Conservation (phyloP, 2,888 invertebrate genomes). For the Himalopsyche japonica region DNA sequence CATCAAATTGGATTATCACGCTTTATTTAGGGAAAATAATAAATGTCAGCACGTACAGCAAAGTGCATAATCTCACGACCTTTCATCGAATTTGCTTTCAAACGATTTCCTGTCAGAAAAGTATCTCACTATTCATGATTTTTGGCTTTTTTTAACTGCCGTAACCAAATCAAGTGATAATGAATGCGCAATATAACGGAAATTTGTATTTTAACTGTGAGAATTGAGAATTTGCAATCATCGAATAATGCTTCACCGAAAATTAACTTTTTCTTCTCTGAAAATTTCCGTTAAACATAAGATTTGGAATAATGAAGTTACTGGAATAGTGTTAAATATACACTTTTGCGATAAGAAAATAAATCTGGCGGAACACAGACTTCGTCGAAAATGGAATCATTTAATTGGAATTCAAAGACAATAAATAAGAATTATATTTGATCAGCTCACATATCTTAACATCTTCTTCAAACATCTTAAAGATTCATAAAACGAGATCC, state of each 20-base stretch:
- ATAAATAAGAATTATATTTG: too few species aligned
- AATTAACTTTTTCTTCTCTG: not conserved
- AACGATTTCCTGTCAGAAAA: not conserved
- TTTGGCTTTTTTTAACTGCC: not conserved
- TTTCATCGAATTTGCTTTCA: not conserved
- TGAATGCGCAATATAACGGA: not conserved
- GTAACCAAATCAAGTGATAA: not conserved
- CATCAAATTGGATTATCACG: not conserved
- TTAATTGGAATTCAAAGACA: too few species aligned
- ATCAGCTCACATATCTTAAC: too few species aligned
- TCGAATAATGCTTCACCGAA: not conserved
- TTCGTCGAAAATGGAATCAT: too few species aligned
- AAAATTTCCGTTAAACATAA: not conserved
- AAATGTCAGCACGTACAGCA: not conserved
- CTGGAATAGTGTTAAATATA: too few species aligned
- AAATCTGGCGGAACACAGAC: too few species aligned
- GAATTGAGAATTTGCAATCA: not conserved
- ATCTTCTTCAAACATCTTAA: too few species aligned
- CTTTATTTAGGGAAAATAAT: not conserved
- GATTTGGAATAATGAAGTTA: not conserved
- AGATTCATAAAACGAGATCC: too few species aligned
- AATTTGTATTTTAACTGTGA: not conserved
- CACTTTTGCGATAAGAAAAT: too few species aligned
- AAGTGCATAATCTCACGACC: conserved; percentile 1
- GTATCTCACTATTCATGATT: not conserved